Base-by-base conservation (phyloP, 2,113 vertebrate species). In the Malaclemys terrapin region DNA sequence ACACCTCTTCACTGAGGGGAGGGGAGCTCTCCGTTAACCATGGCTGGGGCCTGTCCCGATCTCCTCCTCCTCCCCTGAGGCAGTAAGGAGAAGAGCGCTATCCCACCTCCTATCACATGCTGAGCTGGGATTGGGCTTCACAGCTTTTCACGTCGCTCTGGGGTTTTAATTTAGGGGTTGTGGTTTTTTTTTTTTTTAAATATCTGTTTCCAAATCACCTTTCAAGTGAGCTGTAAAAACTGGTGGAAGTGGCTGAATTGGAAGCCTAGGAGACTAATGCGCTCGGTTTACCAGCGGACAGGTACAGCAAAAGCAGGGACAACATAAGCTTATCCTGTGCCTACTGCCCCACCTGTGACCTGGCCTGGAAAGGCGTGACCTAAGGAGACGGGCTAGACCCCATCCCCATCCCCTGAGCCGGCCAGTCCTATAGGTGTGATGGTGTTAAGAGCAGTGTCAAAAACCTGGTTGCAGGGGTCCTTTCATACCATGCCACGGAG, bases 291-390 rank as follows among this genome's bases (percentile, higher is more conserved):
- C 13, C 69, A 62, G 5, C 8, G 6, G 38, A 52, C n/a, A 84
- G 90, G 52, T 91, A 90, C 9, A 72, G 62, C 1, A 5, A 90
- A 94, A 35, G 82, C 84, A 91, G 75, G 53, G 83, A 79, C 38
- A 24, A 62, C 31, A 82, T 0, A 65, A 79, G 57, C 53, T 93
- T 89, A 83, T 96, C 95, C 72, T 47, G 85, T 81, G 65, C 0
- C 1, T 24, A 13, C 27, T 0, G 0, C 76, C 83, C 95, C 0
- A 0, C 80, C 81, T 97, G 85, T 97, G 62, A 84, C 59, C 57
- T 65, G 35, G n/a, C 90, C 2, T 92, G 45, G 87, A 89, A 91
- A 95, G 97, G 49, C 17, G n/a, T 87, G 56, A 94, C 88, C 20
- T 78, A 87, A 96, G 76, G 59, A 50, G 5, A 95, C 65, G 56